A percentile compares a stretch with the other conserved stretches of the same genome.
phyloP scores from a whole-genome alignment of 2,113 vertebrate genomes.

The Epinephelus cyanopodus region DNA sequence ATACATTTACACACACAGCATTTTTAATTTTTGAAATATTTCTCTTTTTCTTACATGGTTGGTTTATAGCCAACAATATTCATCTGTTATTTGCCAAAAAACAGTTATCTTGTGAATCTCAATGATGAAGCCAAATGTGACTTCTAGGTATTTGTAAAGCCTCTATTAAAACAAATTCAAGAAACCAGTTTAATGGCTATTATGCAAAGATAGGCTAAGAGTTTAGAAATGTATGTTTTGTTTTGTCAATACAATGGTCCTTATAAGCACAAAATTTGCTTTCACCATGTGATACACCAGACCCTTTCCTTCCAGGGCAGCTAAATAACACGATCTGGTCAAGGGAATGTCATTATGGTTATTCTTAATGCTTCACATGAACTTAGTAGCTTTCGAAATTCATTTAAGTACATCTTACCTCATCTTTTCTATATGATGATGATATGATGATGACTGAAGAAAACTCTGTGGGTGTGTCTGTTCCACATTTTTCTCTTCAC shows the following conservation, averaged over 20 bases:
- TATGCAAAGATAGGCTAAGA: conserved; percentile 14
- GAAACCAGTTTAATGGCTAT: conserved; percentile 22
- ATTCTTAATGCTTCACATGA: conserved; percentile 5
- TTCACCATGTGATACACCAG: conserved; percentile 40
- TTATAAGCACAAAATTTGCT: conserved; percentile 50
- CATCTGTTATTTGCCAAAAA: conserved; percentile 24
- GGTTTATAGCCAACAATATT: background rate
- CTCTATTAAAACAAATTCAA: background rate
- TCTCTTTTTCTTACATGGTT: background rate
- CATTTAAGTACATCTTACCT: background rate
- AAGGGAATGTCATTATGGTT: conserved; percentile 4
- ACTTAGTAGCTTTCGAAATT: background rate
- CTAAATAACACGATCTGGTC: conserved; percentile 18
- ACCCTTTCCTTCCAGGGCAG: conserved; percentile 56
- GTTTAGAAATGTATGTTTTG: background rate
- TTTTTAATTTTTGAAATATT: background rate
- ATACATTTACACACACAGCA: background rate
- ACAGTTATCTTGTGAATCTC: conserved; percentile 3
- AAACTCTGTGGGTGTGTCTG: too few relatives aligned
- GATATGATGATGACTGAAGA: too few relatives aligned
- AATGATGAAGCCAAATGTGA: background rate
- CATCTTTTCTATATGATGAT: too few relatives aligned
- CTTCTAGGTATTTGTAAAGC: conserved; percentile 12
- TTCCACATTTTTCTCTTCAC: too few relatives aligned
- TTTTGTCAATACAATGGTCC: conserved; percentile 32